Base-by-base conservation (phyloP, 2,888 invertebrate species). In the Melanargia galathea region DNA sequence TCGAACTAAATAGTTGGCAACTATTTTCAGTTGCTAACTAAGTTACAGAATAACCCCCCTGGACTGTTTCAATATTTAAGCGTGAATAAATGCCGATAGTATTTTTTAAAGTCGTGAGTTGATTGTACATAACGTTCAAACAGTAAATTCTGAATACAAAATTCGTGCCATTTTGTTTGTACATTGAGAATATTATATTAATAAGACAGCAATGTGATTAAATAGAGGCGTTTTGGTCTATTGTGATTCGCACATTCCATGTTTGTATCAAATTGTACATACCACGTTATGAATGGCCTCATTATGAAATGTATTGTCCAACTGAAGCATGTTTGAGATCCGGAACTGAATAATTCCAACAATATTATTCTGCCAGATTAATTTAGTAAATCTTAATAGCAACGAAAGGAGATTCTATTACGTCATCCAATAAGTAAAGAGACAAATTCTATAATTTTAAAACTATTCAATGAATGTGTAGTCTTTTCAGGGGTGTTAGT, bases 231-330 rank as follows among this genome's bases (percentile, higher is more conserved):
- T 72, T 59, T 57, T 56, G 20, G 51, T 71, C 45, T 69, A 74
- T 78, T 82, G 87, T 87, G 84, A 87, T 88, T 78, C 69, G 73
- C 75, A 84, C 87, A 88, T 88, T 88, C 88, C 87, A 82, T 52
- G 59, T 60, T 67, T 54, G 13, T 61, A 43, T 58, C 38, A 45
- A 59, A 55, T 26, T 68, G 64, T 66, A 65, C 43, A 57, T 66
- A 66, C 40, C 33, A 45, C 45, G 49, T 51, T 52, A 49, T 72
- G 67, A 73, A 70, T 70, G 69, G 65, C 71, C 65, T 68, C 64
- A 68, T 66, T 62, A 40, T 55, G 26, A 6, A 6, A 38, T 54
- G 30, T 49, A 18, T 49, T 26, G 49, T 51, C 51, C 33, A 33
- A 54, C 8, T 35, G 38, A n/a, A 7, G 52, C 22, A 16, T 1